Percentiles rank a stretch among this genome's conserved stretches.
Conservation (phyloP, 2,113 vertebrate genomes). For the Pycnonotus jocosus region DNA sequence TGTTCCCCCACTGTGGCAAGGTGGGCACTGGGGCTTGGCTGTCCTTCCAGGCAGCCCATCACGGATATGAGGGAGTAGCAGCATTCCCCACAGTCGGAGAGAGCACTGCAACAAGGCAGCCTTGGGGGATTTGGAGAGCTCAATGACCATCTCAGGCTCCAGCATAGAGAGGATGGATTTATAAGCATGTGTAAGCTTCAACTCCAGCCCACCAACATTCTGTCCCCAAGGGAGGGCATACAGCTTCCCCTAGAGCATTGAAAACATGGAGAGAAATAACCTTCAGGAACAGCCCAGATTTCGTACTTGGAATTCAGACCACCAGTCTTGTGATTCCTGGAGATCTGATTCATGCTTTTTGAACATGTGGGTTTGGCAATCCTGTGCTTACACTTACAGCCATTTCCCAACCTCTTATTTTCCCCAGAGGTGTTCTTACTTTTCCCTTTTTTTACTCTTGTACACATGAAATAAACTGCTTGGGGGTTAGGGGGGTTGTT, state of each 20-base stretch:
- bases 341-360: conserved; percentile 59
- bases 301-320: conserved; percentile 47
- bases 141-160: rapidly evolving
- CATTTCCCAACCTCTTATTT: conserved; percentile 51
- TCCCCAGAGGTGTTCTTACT: conserved; percentile 56
- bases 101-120: neutral
- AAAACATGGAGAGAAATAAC: conserved; percentile 49
- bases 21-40: rapidly evolving
- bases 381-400: neutral
- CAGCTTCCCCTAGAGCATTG: neutral
- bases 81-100: rapidly evolving
- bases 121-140: neutral
- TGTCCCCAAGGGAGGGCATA: neutral
- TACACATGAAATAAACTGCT: conserved; percentile 46
- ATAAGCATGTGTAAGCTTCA: neutral
- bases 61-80: neutral
- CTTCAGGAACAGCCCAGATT: conserved; percentile 37
- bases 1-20: neutral
- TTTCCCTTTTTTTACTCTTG: neutral
- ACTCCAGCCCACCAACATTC: neutral
- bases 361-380: conserved; percentile 56
- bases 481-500: conserved; percentile 6
- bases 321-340: conserved; percentile 53
- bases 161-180: neutral
- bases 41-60: neutral